Evolutionary conservation across 2,797 vertebrate genomes (phyloP).

Genomic region (Sternarchorhynchus goeldii): DNA sequence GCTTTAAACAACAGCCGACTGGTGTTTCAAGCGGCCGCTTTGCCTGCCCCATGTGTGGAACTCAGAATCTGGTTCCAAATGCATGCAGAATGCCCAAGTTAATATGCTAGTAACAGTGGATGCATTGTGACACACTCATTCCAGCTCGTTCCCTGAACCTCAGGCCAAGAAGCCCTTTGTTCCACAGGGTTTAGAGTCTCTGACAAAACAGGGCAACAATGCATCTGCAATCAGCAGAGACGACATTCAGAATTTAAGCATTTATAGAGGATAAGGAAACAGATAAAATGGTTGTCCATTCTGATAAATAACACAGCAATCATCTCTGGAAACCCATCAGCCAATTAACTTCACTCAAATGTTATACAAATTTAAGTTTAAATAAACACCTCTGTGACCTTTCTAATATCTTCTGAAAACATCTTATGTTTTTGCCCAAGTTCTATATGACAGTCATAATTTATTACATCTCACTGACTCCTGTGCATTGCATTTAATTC

Average conservation of each 20-base stretch:
- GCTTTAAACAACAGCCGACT: conserved; percentile 12
- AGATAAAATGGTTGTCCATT: not conserved
- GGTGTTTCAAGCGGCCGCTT: not conserved
- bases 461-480: conserved; percentile 6
- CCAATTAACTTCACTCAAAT: not conserved
- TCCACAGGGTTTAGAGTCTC: conserved; percentile 56
- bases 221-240: not conserved
- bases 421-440: not conserved
- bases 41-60: conserved; percentile 24
- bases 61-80: conserved; percentile 39
- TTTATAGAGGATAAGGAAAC: conserved; percentile 40
- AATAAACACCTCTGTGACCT: too few species aligned
- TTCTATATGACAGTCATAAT: not conserved
- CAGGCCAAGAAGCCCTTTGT: conserved; percentile 67
- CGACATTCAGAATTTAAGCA: conserved; percentile 8
- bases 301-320: conserved; percentile 4
- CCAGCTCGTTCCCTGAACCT: conserved; percentile 51
- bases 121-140: conserved; percentile 66
- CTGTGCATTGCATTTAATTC: not conserved
- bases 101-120: conserved; percentile 64
- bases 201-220: conserved; percentile 60
- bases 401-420: too few species aligned
- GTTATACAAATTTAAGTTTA: too few species aligned
- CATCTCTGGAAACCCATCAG: not conserved
- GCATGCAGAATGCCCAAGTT: conserved; percentile 52